Evolutionary conservation across 1,140 invertebrate genomes (phyloP), one percentile per base, ranked within the genome.

Genomic region (Doryteuthis pealeii): DNA sequence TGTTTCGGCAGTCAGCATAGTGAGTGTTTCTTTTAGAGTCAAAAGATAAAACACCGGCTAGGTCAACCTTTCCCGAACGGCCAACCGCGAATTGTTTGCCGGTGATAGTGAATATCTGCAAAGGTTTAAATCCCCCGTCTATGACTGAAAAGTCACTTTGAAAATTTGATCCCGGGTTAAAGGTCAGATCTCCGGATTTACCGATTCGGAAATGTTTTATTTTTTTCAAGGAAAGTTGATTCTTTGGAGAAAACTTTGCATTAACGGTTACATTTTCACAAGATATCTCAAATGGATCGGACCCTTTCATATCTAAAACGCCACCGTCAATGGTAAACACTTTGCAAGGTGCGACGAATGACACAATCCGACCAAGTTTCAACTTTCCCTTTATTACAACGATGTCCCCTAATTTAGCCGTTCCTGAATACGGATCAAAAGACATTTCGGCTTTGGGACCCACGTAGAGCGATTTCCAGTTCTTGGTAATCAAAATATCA

Each of bases 181-280:
- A 72, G 71, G 28, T 77, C 77, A 33, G 30, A 5, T 40, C 10
- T 40, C 35, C 35, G 3, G 3, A 5, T 40, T 40, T 10, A 40
- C 35, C 35, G 10, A 40, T 10, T 5, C 10, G 35, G 35, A 40
- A 40, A 40, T 40, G 35, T 40, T 40, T 40, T 5, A 40, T 40
- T 5, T 40, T 40, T 26, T 78, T 78, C 70, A 82, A 82, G 18
- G 74, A 75, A 2, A 80, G 49, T 14, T 68, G 71, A 18, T 78
- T 78, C 22, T 43, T 6, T 14, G 80, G 75, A 18, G 78, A 65
- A 32, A 81, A 82, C 14, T 49, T 54, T 33, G 81, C 78, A 71
- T 83, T 81, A 43, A 83, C 77, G 31, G 72, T 80, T 31, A 83
- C 75, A 54, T 70, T 74, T n/a, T 40, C 65, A 75, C 82, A 83